Evolutionary conservation across 2,888 invertebrate genomes (phyloP).

Genomic region (Diaprepes abbreviatus): DNA sequence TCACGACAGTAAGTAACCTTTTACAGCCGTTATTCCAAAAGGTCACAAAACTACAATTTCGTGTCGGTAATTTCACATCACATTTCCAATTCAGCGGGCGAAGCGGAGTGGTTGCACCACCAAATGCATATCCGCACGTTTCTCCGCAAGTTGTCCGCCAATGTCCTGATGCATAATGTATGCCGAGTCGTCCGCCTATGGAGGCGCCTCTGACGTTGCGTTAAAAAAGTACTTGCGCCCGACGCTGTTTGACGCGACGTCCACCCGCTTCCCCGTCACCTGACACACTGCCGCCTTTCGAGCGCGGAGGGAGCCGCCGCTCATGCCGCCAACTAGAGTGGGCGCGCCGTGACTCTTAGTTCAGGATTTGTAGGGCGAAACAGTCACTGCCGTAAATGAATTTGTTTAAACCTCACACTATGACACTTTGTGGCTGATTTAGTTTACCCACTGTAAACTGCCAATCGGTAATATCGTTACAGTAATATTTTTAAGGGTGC

Average conservation of each 20-base stretch:
- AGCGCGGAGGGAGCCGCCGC: conserved; percentile 34
- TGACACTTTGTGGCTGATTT: conserved; percentile 17
- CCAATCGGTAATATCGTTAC: background rate
- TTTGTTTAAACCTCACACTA: conserved; percentile 26
- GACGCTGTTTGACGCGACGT: conserved; percentile 45
- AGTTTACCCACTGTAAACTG: conserved; percentile 1
- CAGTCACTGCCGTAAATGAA: conserved; percentile 27
- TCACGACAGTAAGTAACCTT: conserved; percentile 19
- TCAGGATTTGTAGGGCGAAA: conserved; percentile 33
- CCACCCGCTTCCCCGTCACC: conserved; percentile 50
- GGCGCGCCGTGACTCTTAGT: conserved; percentile 40
- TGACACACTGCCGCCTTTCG: conserved; percentile 52
- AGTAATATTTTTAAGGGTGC: background rate
- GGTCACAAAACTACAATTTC: conserved; percentile 18
- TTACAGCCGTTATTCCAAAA: conserved; percentile 8
- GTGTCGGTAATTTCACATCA: conserved; percentile 13
- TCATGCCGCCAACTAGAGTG: conserved; percentile 40
- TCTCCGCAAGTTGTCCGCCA: conserved; percentile 24
- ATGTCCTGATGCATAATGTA: conserved; percentile 37
- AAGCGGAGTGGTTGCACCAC: conserved; percentile 10
- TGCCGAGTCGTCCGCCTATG: conserved; percentile 33
- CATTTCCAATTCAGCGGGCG: conserved; percentile 16
- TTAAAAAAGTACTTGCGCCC: conserved; percentile 34
- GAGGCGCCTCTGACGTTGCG: conserved; percentile 34
- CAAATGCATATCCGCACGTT: conserved; percentile 21